A percentile compares a stretch with the other conserved stretches of the same genome.
Conservation (phyloP, 2,888 invertebrate species). For the Rhamnusium bicolor region DNA sequence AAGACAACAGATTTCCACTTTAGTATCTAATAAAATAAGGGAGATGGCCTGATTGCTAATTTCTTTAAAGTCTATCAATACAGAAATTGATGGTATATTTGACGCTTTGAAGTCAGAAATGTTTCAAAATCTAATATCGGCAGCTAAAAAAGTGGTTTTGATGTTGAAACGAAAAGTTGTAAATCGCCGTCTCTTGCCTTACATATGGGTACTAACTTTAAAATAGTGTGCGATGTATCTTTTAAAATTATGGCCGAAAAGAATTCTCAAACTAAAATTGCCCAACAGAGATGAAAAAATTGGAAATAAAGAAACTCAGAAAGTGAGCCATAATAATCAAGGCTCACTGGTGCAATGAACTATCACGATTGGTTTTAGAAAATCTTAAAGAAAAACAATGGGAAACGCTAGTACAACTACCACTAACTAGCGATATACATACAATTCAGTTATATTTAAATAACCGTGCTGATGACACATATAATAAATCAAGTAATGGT, state of each 20-base stretch:
- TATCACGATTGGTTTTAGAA: constrained; percentile 54
- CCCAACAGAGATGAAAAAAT: constrained; percentile 24
- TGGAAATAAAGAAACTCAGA: constrained; percentile 39
- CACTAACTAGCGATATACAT: not conserved
- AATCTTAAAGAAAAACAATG: constrained; percentile 47
- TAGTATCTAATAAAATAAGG: constrained; percentile 36
- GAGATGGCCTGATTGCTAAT: not conserved
- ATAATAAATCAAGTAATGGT: not conserved
- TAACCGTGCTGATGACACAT: not conserved
- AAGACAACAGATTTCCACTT: constrained; percentile 46
- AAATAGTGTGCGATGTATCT: constrained; percentile 40
- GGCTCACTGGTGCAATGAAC: constrained; percentile 53
- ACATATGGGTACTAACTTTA: constrained; percentile 44
- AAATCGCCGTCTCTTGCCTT: constrained; percentile 43
- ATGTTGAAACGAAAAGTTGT: constrained; percentile 38
- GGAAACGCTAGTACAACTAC: not conserved
- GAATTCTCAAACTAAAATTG: constrained; percentile 35
- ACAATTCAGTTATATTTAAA: not conserved
- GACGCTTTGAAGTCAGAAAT: constrained; percentile 36
- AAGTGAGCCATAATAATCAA: constrained; percentile 40
- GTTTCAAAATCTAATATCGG: constrained; percentile 36
- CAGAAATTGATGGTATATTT: not conserved
- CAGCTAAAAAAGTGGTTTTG: constrained; percentile 44
- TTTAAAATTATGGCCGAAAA: constrained; percentile 44
- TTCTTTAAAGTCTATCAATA: not conserved